Base-by-base conservation (phyloP, 2,888 invertebrate species). In the Cheilosia grossa region DNA sequence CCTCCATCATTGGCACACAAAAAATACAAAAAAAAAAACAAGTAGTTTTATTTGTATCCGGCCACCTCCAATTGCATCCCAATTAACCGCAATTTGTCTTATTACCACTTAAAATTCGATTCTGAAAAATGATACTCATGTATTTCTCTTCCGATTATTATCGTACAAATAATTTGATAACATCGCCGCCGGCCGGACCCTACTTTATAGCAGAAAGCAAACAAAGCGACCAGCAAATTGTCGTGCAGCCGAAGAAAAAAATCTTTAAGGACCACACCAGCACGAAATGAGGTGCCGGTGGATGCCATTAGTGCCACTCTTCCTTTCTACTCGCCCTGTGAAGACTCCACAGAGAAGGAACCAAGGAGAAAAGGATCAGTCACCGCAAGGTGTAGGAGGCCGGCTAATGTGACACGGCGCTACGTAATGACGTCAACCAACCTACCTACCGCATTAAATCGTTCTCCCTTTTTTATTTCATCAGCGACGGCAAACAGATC, bases 321-420 rank as follows among this genome's bases (percentile, higher is more conserved):
- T 72, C 63, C 47, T 67, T 77, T 82, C 66, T 54, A 82, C 61
- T 78, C 67, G 72, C 67, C 78, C 78, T 78, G 67, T 69, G 13
- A 67, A 54, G 40, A 66, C 59, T 70, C 77, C 79, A 69, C 15
- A 49, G 51, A n/a, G 54, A 40, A 69, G 54, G 51, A 70, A 37
- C 27, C 51, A 56, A 24, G 47, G 47, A 54, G 21, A 27, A 40
- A 53, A 33, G 51, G 66, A 85, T 75, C 59, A 33, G 44, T 44
- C 59, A 9, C 59, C 4, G 86, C 79, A 86, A 87, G 87, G 83
- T 87, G 86, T 87, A 87, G 83, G 87, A 87, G 87, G 87, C 82
- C 85, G 87, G 83, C 77, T 86, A 74, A 82, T 74, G 87, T 87
- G 87, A 87, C 87, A 87, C 85, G 86, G 72, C 86, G 77, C 67